Evolutionary conservation across 2,797 vertebrate species (phyloP), one percentile per base, ranked within the genome.

Genomic region (Vireo griseus): DNA sequence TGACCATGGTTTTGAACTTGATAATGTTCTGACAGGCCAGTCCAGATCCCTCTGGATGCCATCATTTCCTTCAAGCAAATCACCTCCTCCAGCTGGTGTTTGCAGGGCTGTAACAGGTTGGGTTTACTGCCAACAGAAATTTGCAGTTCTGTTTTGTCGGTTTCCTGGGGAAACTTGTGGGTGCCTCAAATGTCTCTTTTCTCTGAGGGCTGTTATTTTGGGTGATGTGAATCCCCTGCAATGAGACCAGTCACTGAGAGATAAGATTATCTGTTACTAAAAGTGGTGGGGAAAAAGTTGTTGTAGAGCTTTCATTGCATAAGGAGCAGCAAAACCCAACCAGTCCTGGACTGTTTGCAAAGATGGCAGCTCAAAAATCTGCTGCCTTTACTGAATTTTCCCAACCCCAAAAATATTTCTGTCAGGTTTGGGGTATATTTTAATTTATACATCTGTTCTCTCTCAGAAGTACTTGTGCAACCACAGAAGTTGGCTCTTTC

Each of bases 391-490:
- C 44, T 52, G 37, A 71, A 24, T 71, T 86, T 78, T 76, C 5
- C 29, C 6, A 67, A 54, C n/a, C 25, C 5, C 11, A 88, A 40
- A 31, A 39, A 58, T 4, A 52, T 79, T 82, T 89, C 26, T 86
- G 45, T 47, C 47, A 52, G 5, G 5, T 77, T 75, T 50, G 19
- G 16, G 45, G n/a, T 55, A 21, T 67, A 58, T 90, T 81, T 86
- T 93, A 92, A 86, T 94, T 88, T 88, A 79, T 39, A 52, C 33
- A 39, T 68, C 73, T 95, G 50, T 31, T 78, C 5, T 65, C 39
- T 65, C 59, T 88, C 67, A 84, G 48, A 81, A 24, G 8, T 59
- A 35, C 26, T 86, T 84, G 35, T 86, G 35, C 58, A 52, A 25
- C 42, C 15, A n/a, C 14, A 47, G 58, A 96, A 86, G 35, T 33